phyloP scores from a whole-genome alignment of 2,113 vertebrate species.

The cattle (Bos taurus) region DNA sequence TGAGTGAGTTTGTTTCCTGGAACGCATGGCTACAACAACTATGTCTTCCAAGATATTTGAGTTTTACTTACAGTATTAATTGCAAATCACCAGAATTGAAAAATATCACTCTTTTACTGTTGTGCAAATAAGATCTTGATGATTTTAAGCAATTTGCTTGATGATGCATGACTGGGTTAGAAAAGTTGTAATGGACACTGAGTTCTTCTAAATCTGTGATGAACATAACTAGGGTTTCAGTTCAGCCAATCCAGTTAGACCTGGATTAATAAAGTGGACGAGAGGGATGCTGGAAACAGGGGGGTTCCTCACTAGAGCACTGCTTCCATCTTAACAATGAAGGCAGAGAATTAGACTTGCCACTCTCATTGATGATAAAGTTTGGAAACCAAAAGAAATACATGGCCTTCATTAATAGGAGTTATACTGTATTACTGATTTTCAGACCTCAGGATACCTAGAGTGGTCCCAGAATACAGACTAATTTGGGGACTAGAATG shows the following conservation, averaged over 20 bases:
- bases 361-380: neutral
- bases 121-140: neutral
- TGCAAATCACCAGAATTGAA: neutral
- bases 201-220: neutral
- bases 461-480: neutral
- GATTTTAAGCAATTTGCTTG: neutral
- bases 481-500: neutral
- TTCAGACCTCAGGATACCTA: neutral
- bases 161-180: neutral
- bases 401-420: neutral
- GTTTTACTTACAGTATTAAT: conserved; percentile 4
- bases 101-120: neutral
- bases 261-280: no score
- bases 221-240: neutral
- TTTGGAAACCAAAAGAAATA: neutral
- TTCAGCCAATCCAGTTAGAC: neutral
- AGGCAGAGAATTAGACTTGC: neutral
- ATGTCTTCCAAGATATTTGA: neutral
- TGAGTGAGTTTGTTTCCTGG: no score
- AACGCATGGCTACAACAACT: no score
- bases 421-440: neutral
- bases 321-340: neutral
- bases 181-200: neutral
- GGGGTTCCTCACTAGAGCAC: neutral
- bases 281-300: neutral